Conservation (phyloP, 2,113 vertebrate genomes). For the Gallinago media region DNA sequence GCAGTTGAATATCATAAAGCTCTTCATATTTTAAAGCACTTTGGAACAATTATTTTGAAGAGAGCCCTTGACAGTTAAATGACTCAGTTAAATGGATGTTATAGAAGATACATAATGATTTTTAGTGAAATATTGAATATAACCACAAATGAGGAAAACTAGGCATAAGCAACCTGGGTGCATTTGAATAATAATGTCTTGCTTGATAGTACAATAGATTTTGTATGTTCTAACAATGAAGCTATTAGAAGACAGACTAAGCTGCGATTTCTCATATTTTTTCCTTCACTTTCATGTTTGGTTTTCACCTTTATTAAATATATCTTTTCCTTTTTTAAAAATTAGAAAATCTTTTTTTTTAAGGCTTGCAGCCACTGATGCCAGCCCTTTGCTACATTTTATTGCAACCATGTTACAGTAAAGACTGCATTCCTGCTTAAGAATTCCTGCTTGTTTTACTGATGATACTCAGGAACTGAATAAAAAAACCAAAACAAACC, state of each 20-base stretch:
- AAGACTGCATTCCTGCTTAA: not conserved
- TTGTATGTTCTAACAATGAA: constrained; percentile 39
- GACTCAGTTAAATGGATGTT: constrained; percentile 68
- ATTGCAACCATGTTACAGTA: not conserved
- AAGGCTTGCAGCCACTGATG: not conserved
- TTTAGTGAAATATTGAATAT: constrained; percentile 73
- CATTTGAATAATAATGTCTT: constrained; percentile 58
- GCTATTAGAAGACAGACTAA: not conserved
- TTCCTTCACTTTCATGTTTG: not conserved
- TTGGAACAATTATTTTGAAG: constrained; percentile 72
- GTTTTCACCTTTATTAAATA: not conserved
- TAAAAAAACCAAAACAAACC: not conserved
- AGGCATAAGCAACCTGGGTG: constrained; percentile 21
- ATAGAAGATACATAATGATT: constrained; percentile 65
- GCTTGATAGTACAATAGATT: constrained; percentile 46
- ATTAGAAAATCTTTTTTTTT: not conserved
- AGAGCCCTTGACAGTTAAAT: constrained; percentile 69
- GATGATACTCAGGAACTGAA: not conserved
- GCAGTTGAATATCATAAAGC: constrained; percentile 54
- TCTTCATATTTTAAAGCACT: constrained; percentile 68
- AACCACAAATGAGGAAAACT: constrained; percentile 59
- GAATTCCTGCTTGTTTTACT: not conserved
- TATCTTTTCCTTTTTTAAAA: not conserved
- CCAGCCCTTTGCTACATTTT: not conserved
- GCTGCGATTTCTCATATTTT: not conserved